Conservation (phyloP, 2,888 invertebrate species). For the Trachelus troglodyta region DNA sequence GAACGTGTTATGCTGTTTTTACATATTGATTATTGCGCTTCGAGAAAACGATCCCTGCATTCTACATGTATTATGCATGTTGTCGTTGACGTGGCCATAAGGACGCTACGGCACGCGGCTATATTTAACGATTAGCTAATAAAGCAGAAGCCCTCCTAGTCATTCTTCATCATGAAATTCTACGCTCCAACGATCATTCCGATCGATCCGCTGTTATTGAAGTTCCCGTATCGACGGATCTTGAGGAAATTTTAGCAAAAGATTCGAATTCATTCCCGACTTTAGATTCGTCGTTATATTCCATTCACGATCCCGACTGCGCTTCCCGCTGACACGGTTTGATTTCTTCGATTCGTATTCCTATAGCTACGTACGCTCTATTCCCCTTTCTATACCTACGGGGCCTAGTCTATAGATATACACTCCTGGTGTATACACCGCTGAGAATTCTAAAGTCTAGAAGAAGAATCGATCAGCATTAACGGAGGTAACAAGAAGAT, state of each 20-base stretch:
- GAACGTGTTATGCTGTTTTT: not conserved
- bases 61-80: not conserved
- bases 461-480: not conserved
- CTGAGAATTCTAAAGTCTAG: not conserved
- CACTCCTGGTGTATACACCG: not conserved
- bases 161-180: not conserved
- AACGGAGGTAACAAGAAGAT: not conserved
- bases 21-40: not conserved
- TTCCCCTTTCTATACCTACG: not conserved
- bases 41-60: not conserved
- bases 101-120: slow-evolving; percentile 22
- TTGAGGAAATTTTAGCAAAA: not conserved
- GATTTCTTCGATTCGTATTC: slow-evolving; percentile 33
- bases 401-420: not conserved
- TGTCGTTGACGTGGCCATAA: not conserved
- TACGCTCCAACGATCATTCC: not conserved
- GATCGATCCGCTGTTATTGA: not conserved
- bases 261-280: not conserved
- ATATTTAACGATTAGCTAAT: slow-evolving; percentile 51
- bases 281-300: slow-evolving; percentile 9
- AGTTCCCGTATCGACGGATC: not conserved
- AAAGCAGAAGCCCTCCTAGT: not conserved
- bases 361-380: slow-evolving; percentile 6
- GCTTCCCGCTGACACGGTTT: slow-evolving; percentile 38
- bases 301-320: slow-evolving; percentile 7